Evolutionary conservation across 2,888 invertebrate species (phyloP), one percentile per base, ranked within the genome.

Genomic region (Coronaproctus castanopsis): DNA sequence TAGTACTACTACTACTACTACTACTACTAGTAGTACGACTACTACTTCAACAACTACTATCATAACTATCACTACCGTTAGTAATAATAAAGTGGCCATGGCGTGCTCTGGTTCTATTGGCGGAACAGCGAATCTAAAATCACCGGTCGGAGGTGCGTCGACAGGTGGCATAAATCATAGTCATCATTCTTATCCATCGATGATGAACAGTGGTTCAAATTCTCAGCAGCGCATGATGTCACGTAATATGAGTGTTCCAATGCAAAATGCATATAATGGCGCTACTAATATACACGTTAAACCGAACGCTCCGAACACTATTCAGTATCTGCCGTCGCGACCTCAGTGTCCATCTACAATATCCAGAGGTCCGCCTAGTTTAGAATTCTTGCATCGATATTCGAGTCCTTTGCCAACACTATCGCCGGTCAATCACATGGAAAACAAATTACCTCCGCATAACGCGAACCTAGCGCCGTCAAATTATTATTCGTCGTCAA

Each of bases 281-380:
- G 80, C 85, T 54, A 80, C 84, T 52, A 93, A 89, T 72, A 85
- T 90, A 52, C 73, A 73, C 63, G 92, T 96, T 23, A 95, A 95
- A 74, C 87, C 95, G 10, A 92, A 88, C 72, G 92, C 95, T 14
- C 95, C 96, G 0, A 96, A 96, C 73, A 96, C 96, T 49, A 96
- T 96, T 70, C 95, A 96, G 76, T 96, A 96, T 77, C 80, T 95
- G 72, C 96, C 96, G 21, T 62, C 56, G 14, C 80, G 92, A 73
- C 90, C 90, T 70, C 82, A 83, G 68, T 78, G 81, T 14, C 80
- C 80, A 68, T 78, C 78, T 62, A 75, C 78, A 24, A 81, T 79
- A 57, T 85, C 84, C 1, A 76, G 89, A 53, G 85, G 85, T 10
- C 88, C 90, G 3, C 90, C 90, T 51, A 87, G 88, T 73, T 75